phyloP scores from a whole-genome alignment of 1,140 invertebrate genomes.

The Cheumatopsyche charites region DNA sequence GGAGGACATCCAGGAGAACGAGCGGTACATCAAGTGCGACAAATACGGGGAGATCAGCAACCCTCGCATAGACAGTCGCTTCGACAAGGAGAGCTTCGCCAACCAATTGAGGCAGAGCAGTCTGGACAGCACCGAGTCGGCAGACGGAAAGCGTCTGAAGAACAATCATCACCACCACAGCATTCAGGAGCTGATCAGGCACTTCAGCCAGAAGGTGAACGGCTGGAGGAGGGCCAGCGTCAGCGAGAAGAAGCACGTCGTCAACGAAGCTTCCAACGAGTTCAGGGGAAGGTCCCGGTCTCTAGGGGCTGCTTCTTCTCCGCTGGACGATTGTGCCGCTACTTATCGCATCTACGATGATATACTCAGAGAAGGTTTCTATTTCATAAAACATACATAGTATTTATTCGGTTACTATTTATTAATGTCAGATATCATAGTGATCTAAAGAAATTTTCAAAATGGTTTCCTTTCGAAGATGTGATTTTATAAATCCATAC shows the following conservation, averaged over 20 bases:
- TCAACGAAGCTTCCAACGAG: conserved; percentile 60
- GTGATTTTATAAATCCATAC: too few species aligned
- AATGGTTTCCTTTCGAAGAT: too few species aligned
- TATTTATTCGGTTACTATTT: background rate
- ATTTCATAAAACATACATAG: background rate
- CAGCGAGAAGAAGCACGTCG: conserved; percentile 54
- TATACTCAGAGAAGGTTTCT: conserved; percentile 77
- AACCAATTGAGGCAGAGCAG: conserved; percentile 57
- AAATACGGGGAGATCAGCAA: conserved; percentile 60
- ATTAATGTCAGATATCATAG: too few species aligned
- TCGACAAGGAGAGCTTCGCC: conserved; percentile 64
- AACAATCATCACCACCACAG: conserved; percentile 66
- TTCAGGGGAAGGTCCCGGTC: conserved; percentile 79
- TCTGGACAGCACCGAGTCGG: background rate
- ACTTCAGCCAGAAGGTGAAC: conserved; percentile 71
- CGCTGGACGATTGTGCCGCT: conserved; percentile 72
- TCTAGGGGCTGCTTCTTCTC: conserved; percentile 67
- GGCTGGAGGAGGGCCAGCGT: conserved; percentile 64
- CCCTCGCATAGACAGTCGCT: conserved; percentile 54
- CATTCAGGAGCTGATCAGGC: conserved; percentile 74
- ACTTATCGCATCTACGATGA: conserved; percentile 82
- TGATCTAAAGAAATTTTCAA: too few species aligned
- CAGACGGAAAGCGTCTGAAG: background rate
- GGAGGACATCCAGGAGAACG: conserved; percentile 60
- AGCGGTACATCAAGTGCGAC: conserved; percentile 58